These are phyloP conservation scores for Andrena marginata DNA, from an alignment of 2,888 invertebrate genomes.

Conservation along the genomic window DNA sequence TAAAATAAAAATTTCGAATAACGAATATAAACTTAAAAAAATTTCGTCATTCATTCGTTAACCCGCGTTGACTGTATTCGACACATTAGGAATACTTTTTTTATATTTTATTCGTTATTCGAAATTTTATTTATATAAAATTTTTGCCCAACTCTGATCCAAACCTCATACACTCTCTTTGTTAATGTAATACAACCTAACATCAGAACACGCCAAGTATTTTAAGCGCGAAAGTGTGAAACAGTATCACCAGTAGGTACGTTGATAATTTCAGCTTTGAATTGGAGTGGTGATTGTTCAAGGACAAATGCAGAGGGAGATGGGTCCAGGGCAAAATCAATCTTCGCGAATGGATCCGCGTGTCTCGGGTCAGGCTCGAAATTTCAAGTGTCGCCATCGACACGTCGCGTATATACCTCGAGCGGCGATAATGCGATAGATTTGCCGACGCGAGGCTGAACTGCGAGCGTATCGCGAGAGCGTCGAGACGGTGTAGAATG, in stretches of 20 bases:
- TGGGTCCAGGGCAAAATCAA: slow-evolving; percentile 23
- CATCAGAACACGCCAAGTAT: too few relatives aligned
- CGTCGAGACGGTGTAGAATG: slow-evolving; percentile 19
- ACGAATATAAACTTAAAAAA: too few relatives aligned
- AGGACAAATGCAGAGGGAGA: not conserved
- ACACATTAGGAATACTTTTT: too few relatives aligned
- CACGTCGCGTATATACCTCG: slow-evolving; percentile 31
- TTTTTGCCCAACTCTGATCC: too few relatives aligned
- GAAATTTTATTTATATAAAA: too few relatives aligned
- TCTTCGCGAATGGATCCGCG: slow-evolving; percentile 24
- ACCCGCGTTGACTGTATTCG: too few relatives aligned
- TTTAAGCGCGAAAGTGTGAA: not conserved
- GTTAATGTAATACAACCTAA: too few relatives aligned
- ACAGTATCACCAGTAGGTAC: not conserved
- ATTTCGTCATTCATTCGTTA: too few relatives aligned
- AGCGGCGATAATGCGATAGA: slow-evolving; percentile 48
- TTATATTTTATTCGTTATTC: too few relatives aligned
- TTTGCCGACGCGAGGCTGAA: slow-evolving; percentile 37
- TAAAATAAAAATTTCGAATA: too few relatives aligned
- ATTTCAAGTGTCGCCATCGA: slow-evolving; percentile 50
- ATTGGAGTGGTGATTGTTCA: not conserved
- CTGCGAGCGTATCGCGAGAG: slow-evolving; percentile 14
- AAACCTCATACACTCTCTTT: too few relatives aligned
- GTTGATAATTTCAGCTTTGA: not conserved
- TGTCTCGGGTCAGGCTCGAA: slow-evolving; percentile 40